Base-by-base conservation (phyloP, 2,888 invertebrate genomes). In the Sthenelais limicola region DNA sequence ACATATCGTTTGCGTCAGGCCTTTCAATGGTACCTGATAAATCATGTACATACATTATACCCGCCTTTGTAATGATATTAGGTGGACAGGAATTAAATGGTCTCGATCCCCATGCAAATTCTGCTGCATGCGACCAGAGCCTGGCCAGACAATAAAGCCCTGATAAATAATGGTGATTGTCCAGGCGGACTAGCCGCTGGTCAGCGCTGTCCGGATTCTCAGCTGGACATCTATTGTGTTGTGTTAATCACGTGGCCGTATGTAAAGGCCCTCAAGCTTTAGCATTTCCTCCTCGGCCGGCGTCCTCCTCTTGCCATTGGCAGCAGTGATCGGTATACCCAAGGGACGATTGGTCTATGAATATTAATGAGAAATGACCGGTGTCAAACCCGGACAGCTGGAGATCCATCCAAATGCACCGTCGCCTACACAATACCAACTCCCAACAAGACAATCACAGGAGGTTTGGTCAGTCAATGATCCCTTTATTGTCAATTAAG, bases 401-500 rank as follows among this genome's bases (percentile, higher is more conserved):
- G 38, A 38, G 62, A 62, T 62, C 62, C 38, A 35, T 26, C n/a
- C n/a, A n/a, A n/a, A n/a, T n/a, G n/a, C 38, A 43, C 38, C 30
- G n/a, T 24, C 24, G 38, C 38, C 62, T 7, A 15, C 62, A 38
- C 62, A 62, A 62, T 38, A 28, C 38, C 21, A 62, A 24, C 62
- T 43, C 24, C 21, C 15, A 24, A 35, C 1, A 24, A 24, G 62
- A 24, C 43, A 43, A 43, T 38, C 26, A 15, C 62, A 24, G 24
- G 38, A 21, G 30, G 21, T 9, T 26, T 1, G 35, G 4, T 24
- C 24, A 43, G 62, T 35, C 62, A 62, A 62, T 62, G 62, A 62
- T 62, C 62, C 62, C 38, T 62, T n/a, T 62, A 62, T 62, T 62
- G 62, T 62, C 62, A 35, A 62, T 62, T 58, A 58, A 32, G 33